These are phyloP conservation scores for Sinotaia quadrata DNA, from an alignment of 2,888 invertebrate species.

Conservation along the genomic window DNA sequence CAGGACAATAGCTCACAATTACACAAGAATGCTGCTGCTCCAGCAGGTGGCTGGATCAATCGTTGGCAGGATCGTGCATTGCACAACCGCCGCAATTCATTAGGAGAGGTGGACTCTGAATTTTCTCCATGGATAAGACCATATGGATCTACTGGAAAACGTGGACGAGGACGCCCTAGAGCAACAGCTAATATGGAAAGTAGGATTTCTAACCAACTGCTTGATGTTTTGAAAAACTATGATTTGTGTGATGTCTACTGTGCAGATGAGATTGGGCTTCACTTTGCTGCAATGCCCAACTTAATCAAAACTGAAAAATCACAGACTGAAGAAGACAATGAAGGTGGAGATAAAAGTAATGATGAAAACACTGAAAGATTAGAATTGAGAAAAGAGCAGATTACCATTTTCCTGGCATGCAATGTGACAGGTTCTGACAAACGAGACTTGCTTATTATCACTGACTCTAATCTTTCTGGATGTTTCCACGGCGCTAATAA, in stretches of 20 bases:
- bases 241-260: constrained; percentile 25
- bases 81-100: background rate
- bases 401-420: constrained; percentile 29
- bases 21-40: background rate
- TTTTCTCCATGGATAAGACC: constrained; percentile 2
- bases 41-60: background rate
- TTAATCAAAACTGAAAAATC: constrained; percentile 1
- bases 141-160: background rate
- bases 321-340: background rate
- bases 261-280: constrained; percentile 22
- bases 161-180: constrained; percentile 12
- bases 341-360: constrained; percentile 3
- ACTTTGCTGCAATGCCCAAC: constrained; percentile 20
- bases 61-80: background rate
- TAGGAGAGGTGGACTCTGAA: constrained; percentile 1
- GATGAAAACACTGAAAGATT: background rate
- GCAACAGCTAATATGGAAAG: constrained; percentile 18
- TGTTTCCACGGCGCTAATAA: constrained; percentile 1
- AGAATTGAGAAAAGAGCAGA: constrained; percentile 9
- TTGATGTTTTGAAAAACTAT: constrained; percentile 25
- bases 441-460: constrained; percentile 27
- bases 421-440: constrained; percentile 37
- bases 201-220: constrained; percentile 23
- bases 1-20: background rate
- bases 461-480: constrained; percentile 28